These are phyloP conservation scores for Oasisia sp. DNA, from an alignment of 2,888 invertebrate species.

Conservation along the genomic window DNA sequence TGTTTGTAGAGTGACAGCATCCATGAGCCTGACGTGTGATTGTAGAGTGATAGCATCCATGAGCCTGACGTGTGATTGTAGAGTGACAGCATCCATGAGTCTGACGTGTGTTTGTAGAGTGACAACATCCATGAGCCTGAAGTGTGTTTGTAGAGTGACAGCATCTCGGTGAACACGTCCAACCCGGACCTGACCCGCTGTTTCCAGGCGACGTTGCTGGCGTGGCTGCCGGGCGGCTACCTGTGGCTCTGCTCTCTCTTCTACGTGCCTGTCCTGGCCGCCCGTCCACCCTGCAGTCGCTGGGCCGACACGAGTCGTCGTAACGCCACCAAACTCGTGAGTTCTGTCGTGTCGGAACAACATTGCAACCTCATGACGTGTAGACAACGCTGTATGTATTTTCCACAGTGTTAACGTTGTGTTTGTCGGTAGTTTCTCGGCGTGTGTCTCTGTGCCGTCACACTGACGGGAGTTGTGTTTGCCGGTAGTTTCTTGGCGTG, in stretches of 20 bases:
- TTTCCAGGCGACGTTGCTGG: constrained; percentile 88
- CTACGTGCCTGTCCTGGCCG: constrained; percentile 39
- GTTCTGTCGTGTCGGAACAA: not conserved
- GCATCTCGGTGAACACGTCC: constrained; percentile 66
- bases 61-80: too few species aligned
- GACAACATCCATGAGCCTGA: not conserved
- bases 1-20: not conserved
- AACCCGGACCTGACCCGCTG: constrained; percentile 89
- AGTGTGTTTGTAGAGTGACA: not conserved
- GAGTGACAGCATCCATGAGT: not conserved
- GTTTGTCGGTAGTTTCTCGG: not conserved
- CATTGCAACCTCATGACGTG: not conserved
- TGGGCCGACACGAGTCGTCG: not conserved
- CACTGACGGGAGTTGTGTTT: not conserved
- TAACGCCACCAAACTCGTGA: not conserved
- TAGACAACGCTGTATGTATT: not conserved
- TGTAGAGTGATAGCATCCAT: not conserved
- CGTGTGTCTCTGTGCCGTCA: not conserved
- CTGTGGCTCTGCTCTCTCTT: constrained; percentile 78
- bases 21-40: not conserved
- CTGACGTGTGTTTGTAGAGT: not conserved
- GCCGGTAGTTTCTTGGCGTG: not conserved
- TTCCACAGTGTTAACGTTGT: not conserved
- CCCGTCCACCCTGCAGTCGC: not conserved
- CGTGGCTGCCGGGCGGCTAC: constrained; percentile 88